These are phyloP conservation scores for Myotis brandtii DNA, from an alignment of 2,113 vertebrate species.

Conservation along the genomic window DNA sequence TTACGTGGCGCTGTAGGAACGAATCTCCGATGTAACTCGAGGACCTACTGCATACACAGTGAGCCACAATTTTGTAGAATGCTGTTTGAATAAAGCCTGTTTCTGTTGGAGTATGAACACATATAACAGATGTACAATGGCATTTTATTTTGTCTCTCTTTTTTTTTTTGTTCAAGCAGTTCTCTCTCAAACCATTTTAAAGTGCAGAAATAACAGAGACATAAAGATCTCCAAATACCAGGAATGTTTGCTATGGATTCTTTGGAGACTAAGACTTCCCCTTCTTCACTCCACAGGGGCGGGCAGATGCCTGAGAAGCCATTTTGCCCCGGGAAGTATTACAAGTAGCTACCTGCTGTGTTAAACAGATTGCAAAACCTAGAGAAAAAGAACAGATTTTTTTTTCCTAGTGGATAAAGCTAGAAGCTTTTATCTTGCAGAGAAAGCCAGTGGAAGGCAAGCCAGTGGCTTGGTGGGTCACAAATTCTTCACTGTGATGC, in stretches of 20 bases:
- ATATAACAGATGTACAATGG: accelerated
- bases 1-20: too few relatives aligned
- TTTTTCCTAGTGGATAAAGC: background rate
- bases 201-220: background rate
- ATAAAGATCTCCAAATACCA: background rate
- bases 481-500: background rate
- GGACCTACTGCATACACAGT: too few relatives aligned
- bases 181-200: background rate
- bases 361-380: constrained; percentile 47
- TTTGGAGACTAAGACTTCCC: background rate
- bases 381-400: background rate
- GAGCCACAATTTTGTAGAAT: background rate
- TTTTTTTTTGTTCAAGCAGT: background rate
- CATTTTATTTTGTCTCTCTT: background rate
- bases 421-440: constrained; percentile 21
- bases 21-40: too few relatives aligned
- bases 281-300: background rate
- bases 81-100: background rate
- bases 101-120: background rate
- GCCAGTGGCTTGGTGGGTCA: background rate
- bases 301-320: background rate
- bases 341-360: background rate
- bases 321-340: background rate
- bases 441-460: background rate
- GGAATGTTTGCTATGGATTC: background rate